Conservation (phyloP, 2,888 invertebrate genomes). For the Molorchus minor region DNA sequence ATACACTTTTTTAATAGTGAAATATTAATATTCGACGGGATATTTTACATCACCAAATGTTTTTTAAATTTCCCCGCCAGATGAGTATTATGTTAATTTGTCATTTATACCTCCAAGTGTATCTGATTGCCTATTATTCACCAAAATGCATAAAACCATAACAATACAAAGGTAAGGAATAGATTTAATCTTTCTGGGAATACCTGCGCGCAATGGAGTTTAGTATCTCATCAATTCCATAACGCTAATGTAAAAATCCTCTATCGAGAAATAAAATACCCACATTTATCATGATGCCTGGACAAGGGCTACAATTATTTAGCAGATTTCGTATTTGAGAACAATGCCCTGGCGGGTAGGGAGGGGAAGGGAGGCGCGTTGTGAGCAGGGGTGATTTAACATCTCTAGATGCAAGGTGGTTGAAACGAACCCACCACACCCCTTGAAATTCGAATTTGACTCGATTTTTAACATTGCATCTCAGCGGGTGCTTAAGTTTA, state of each 20-base stretch:
- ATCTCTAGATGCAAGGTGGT: conserved; percentile 57
- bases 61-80: too few species aligned
- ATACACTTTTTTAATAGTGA: too few species aligned
- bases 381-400: conserved; percentile 55
- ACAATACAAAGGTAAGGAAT: conserved; percentile 32
- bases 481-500: conserved; percentile 49
- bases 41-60: too few species aligned
- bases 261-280: conserved; percentile 49
- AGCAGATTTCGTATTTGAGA: conserved; percentile 58
- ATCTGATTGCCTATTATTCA: background rate
- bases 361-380: conserved; percentile 39
- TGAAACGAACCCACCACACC: conserved; percentile 57
- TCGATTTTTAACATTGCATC: conserved; percentile 50
- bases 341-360: conserved; percentile 45
- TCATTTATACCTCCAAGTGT: background rate
- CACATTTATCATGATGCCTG: conserved; percentile 55
- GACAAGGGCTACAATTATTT: conserved; percentile 58
- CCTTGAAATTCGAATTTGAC: conserved; percentile 51
- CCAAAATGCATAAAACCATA: background rate
- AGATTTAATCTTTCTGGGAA: conserved; percentile 27
- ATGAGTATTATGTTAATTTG: too few species aligned
- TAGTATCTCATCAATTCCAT: conserved; percentile 46
- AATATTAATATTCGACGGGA: too few species aligned
- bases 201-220: conserved; percentile 37
- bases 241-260: conserved; percentile 45